Evolutionary conservation across 2,797 vertebrate species (phyloP), one percentile per base, ranked within the genome.

Genomic region (Sebastes kiyomatsui): DNA sequence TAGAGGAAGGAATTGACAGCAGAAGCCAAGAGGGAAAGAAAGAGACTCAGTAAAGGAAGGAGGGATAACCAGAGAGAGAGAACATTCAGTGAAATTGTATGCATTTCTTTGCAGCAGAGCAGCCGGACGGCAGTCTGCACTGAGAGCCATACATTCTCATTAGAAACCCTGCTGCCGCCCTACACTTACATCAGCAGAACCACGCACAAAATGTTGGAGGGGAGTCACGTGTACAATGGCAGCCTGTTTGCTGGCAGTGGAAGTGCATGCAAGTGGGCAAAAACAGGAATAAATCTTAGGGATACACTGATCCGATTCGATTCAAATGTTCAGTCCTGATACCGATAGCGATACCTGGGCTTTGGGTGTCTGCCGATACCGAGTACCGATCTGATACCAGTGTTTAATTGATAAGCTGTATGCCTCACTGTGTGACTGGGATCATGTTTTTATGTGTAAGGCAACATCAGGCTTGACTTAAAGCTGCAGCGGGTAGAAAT

Each of bases 121-220:
- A 72, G 49, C 56, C 14, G 65, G 72, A 76, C 86, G 83, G 82
- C 74, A 64, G 74, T 35, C 80, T 79, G 72, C 77, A 83, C 76
- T 16, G 8, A 84, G 52, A 55, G 79, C 82, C 83, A 91, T 90
- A 85, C 54, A 87, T 94, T 81, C 84, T 93, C 88, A 92, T 93
- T 92, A 93, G 81, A 73, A 77, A 22, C 33, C 69, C 82, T 83
- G 83, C 83, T 84, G 84, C 83, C 64, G 71, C 33, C 52, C 72
- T 58, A 71, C 77, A 88, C 79, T 79, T 64, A 76, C 70, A 81
- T 68, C 79, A 72, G 86, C 84, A 80, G 62, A 85, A 72, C 32
- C 54, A 72, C 76, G 77, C 68, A 85, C 67, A 72, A 35, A 68
- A 66, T 18, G 32, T 68, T 52, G 49, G 35, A 28, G 65, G 73